Evolutionary conservation across 1,140 invertebrate species (phyloP).

Genomic region (Lordiphosa collinella): DNA sequence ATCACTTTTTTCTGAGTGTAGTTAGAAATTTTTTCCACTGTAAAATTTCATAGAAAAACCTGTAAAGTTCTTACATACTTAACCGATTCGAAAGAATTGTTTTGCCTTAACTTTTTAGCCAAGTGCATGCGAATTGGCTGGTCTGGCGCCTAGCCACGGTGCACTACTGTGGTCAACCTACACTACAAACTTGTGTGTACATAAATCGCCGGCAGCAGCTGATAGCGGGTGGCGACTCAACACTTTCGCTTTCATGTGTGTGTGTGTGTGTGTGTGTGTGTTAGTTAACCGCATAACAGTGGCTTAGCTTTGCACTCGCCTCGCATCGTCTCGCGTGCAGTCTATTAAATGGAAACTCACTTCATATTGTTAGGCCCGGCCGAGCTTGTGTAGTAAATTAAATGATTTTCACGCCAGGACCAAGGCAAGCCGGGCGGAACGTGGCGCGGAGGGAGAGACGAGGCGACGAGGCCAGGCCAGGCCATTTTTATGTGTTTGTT

Average conservation of each 20-base stretch:
- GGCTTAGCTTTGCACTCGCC: conserved; percentile 39
- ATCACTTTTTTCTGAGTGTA: too few species aligned
- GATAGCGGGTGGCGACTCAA: conserved; percentile 21
- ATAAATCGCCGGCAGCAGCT: conserved; percentile 47
- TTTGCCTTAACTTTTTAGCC: not conserved
- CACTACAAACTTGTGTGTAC: not conserved
- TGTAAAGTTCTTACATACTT: too few species aligned
- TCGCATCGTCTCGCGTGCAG: conserved; percentile 33
- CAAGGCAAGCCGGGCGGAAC: not conserved
- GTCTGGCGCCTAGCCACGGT: not conserved
- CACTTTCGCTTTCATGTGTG: conserved; percentile 36
- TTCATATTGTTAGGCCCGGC: conserved; percentile 58
- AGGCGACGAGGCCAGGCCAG: conserved; percentile 3
- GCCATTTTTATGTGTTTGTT: conserved; percentile 72
- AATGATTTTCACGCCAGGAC: conserved; percentile 70
- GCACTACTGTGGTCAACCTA: not conserved
- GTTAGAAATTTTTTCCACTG: too few species aligned
- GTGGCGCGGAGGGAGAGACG: conserved; percentile 10
- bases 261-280: conserved; percentile 10
- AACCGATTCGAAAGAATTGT: too few species aligned
- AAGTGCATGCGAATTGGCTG: not conserved
- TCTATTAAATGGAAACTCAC: conserved; percentile 72
- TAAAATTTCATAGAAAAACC: not conserved
- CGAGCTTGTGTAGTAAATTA: conserved; percentile 62
- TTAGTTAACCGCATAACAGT: conserved; percentile 50